A percentile compares a stretch with the other conserved stretches of the same genome.
Evolutionary conservation across 2,888 invertebrate genomes (phyloP).

Genomic region (Balanococcus diminutus): DNA sequence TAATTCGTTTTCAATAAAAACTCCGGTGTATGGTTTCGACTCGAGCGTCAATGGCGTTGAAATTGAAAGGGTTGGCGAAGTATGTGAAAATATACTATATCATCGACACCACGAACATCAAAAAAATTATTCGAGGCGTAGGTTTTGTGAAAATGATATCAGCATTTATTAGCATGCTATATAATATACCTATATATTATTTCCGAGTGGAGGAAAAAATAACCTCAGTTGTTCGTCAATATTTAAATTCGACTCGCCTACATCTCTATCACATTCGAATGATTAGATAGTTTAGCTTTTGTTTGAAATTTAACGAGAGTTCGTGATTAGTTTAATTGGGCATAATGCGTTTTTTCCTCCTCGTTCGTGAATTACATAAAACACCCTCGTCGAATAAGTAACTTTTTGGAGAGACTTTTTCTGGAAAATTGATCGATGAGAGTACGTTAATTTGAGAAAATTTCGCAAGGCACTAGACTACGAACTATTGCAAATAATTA

Average conservation of each 20-base stretch:
- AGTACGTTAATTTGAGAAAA: background rate
- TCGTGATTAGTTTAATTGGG: background rate
- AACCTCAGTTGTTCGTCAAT: background rate
- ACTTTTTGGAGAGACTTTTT: background rate
- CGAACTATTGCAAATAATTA: no score
- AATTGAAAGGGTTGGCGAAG: background rate
- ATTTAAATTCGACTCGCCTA: constrained; percentile 22
- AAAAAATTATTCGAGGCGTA: background rate
- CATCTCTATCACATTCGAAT: background rate
- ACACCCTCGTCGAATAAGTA: background rate
- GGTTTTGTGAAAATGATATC: constrained; percentile 13
- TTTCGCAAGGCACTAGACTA: background rate
- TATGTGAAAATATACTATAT: background rate
- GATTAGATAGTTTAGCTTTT: constrained; percentile 1
- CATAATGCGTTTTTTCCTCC: background rate
- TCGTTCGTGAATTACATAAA: background rate
- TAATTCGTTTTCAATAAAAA: background rate
- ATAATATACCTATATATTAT: background rate
- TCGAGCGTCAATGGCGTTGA: constrained; percentile 5
- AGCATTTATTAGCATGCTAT: constrained; percentile 8
- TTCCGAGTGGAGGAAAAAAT: background rate
- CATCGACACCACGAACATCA: background rate
- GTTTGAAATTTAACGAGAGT: background rate
- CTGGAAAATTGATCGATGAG: background rate
- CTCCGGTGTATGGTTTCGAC: background rate